A percentile compares a stretch with the other conserved stretches of the same genome.
Evolutionary conservation across 2,113 vertebrate species (phyloP).

Genomic region (Oryzias melastigma): DNA sequence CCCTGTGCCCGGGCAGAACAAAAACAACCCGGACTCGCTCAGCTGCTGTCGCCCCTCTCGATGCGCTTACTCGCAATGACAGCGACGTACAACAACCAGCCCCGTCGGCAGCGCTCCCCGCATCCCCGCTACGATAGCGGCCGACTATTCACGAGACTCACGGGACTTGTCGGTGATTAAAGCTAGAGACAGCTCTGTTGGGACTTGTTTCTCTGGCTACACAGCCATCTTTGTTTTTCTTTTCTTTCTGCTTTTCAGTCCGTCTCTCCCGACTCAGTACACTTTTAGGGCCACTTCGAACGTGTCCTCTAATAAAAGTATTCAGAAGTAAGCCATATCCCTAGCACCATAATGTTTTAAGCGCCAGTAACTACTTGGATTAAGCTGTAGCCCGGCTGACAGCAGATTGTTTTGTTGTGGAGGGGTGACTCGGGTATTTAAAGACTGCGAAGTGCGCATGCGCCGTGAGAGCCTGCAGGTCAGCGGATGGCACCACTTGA

Average conservation of each 20-base stretch:
- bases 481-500: conserved; percentile 51
- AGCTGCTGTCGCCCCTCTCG: conserved; percentile 65
- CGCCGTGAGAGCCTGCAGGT: conserved; percentile 66
- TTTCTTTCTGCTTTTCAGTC: conserved; percentile 16
- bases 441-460: conserved; percentile 74
- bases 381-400: conserved; percentile 62
- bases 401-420: conserved; percentile 76
- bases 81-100: conserved; percentile 54
- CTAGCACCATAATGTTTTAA: conserved; percentile 18
- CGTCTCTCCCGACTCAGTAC: conserved; percentile 59
- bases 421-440: conserved; percentile 80
- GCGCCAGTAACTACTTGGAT: conserved; percentile 18
- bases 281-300: conserved; percentile 40
- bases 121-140: conserved; percentile 56
- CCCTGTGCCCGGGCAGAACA: conserved; percentile 65
- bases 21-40: conserved; percentile 73
- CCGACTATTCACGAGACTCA: conserved; percentile 47
- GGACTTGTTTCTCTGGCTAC: conserved; percentile 73
- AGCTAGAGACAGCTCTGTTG: conserved; percentile 55
- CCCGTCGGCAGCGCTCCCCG: conserved; percentile 42
- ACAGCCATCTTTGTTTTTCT: conserved; percentile 83
- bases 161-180: conserved; percentile 54
- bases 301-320: conserved; percentile 17
- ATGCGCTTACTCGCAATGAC: conserved; percentile 73
- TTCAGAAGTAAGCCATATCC: conserved; percentile 45